These are phyloP conservation scores for Dexiosoma caninum DNA, from an alignment of 2,888 invertebrate genomes.

Conservation along the genomic window DNA sequence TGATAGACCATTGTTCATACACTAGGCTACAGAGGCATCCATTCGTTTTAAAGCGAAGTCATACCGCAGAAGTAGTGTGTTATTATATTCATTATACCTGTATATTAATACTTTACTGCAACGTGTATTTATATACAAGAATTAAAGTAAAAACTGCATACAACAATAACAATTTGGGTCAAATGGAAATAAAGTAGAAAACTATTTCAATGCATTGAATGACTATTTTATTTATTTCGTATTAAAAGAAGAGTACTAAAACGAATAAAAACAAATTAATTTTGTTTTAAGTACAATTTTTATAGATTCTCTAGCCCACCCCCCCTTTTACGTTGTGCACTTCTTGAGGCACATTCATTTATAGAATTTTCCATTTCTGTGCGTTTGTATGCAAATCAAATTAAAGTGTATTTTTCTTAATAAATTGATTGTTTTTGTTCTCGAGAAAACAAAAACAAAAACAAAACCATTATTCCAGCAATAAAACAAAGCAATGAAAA, in stretches of 20 bases:
- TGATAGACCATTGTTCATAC: too few relatives aligned
- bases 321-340: background rate
- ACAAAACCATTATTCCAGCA: slow-evolving; percentile 6
- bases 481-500: too few relatives aligned
- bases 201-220: slow-evolving; percentile 43
- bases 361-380: slow-evolving; percentile 13
- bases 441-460: slow-evolving; percentile 4
- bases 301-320: background rate
- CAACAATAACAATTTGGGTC: slow-evolving; percentile 50
- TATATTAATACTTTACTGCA: too few relatives aligned
- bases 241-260: slow-evolving; percentile 32
- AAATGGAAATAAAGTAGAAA: slow-evolving; percentile 58
- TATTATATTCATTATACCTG: too few relatives aligned
- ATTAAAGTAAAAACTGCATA: background rate
- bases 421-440: slow-evolving; percentile 34
- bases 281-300: slow-evolving; percentile 38
- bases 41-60: too few relatives aligned
- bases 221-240: slow-evolving; percentile 3
- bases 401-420: slow-evolving; percentile 28
- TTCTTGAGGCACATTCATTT: background rate
- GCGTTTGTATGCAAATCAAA: slow-evolving; percentile 36
- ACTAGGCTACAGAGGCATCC: too few relatives aligned
- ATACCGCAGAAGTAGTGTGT: too few relatives aligned
- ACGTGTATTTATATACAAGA: too few relatives aligned
- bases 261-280: slow-evolving; percentile 26